Evolutionary conservation across 2,888 invertebrate genomes (phyloP).

Genomic region (Itoplectis maculator): DNA sequence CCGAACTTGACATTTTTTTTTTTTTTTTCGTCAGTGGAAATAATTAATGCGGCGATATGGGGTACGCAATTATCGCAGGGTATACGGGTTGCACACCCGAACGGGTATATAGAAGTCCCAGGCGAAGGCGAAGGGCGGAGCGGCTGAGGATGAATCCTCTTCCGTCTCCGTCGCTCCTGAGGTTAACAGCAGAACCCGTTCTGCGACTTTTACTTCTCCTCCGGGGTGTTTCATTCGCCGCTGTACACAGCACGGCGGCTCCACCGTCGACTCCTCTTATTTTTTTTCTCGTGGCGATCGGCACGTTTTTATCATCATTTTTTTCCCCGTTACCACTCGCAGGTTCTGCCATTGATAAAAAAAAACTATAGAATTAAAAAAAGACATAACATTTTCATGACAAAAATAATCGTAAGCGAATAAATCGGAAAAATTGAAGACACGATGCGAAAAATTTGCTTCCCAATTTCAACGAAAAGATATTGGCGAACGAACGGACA

Average conservation of each 20-base stretch:
- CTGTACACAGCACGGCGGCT: conserved; percentile 13
- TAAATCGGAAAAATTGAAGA: no score
- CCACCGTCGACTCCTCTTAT: conserved; percentile 45
- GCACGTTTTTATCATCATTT: conserved; percentile 22
- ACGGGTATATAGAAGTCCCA: not conserved
- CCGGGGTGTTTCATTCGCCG: conserved; percentile 34
- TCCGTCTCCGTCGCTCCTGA: conserved; percentile 31
- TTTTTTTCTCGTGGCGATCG: conserved; percentile 33
- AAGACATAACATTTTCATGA: no score
- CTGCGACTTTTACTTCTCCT: conserved; percentile 53
- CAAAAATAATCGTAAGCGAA: no score
- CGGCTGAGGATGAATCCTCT: conserved; percentile 26
- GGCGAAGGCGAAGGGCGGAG: conserved; percentile 29
- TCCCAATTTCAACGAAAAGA: no score
- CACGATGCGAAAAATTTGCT: no score
- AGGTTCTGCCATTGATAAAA: not conserved
- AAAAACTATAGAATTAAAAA: no score
- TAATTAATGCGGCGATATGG: conserved; percentile 6
- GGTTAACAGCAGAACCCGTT: conserved; percentile 50
- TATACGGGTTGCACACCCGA: not conserved
- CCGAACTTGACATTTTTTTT: not conserved
- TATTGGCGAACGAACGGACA: no score
- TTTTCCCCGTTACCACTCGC: not conserved
- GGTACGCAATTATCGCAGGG: conserved; percentile 12
- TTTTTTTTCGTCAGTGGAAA: not conserved